Percentiles rank a stretch among this genome's conserved stretches.
These are phyloP conservation scores for Labroides dimidiatus DNA, from an alignment of 2,797 vertebrate species.

Conservation along the genomic window DNA sequence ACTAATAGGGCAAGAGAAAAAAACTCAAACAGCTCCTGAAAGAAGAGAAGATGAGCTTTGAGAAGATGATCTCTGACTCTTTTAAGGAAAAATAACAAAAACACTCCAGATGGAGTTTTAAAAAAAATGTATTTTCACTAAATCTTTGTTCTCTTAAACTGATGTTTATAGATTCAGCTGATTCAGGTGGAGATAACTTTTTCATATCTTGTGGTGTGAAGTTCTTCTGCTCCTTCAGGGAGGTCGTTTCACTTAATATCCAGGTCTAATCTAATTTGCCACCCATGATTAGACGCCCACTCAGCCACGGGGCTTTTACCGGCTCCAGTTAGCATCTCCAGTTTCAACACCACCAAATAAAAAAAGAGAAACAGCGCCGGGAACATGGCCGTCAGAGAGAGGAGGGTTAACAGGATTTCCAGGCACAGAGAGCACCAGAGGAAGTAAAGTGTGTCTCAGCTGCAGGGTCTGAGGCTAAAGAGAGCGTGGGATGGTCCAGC, in stretches of 20 bases:
- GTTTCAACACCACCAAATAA: constrained; percentile 2
- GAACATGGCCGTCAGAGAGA: constrained; percentile 27
- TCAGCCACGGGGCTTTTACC: constrained; percentile 15
- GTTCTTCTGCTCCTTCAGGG: constrained; percentile 11
- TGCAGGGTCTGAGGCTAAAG: constrained; percentile 39
- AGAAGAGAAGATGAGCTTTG: too few species aligned
- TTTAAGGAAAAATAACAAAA: too few species aligned
- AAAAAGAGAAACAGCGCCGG: not conserved
- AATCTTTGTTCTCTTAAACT: too few species aligned
- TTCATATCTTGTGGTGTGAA: not conserved
- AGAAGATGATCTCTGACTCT: too few species aligned
- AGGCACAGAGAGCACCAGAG: constrained; percentile 39
- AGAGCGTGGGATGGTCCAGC: constrained; percentile 38
- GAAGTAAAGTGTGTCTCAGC: constrained; percentile 44
- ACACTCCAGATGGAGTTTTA: too few species aligned
- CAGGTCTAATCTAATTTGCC: constrained; percentile 41
- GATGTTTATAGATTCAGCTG: too few species aligned
- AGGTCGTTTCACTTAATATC: constrained; percentile 17
- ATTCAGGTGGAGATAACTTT: not conserved
- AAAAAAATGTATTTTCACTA: too few species aligned
- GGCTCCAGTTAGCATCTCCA: constrained; percentile 31
- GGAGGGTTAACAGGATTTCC: constrained; percentile 54
- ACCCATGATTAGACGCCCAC: constrained; percentile 56
- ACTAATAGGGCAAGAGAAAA: too few species aligned
- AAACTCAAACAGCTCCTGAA: too few species aligned